A percentile compares a stretch with the other conserved stretches of the same genome.
These are phyloP conservation scores for Pelodytes ibericus DNA, from an alignment of 2,797 vertebrate species.

Conservation along the genomic window DNA sequence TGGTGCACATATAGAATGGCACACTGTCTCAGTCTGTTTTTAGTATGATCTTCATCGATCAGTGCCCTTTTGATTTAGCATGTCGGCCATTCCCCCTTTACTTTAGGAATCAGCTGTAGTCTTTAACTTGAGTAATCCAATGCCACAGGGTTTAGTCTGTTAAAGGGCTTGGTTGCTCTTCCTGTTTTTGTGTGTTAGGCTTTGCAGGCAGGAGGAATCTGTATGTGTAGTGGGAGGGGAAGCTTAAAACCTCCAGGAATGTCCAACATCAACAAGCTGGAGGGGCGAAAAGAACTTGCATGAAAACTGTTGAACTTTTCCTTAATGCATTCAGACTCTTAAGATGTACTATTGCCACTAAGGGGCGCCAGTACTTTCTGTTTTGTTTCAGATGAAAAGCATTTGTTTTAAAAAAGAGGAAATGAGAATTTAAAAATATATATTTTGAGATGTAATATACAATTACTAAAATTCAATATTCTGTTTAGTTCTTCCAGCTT, in stretches of 20 bases:
- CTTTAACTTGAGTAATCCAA: conserved; percentile 25
- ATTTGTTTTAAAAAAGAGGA: no score
- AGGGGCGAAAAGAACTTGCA: conserved; percentile 44
- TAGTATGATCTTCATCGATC: no score
- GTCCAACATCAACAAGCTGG: conserved; percentile 68
- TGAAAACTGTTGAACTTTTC: conserved; percentile 22
- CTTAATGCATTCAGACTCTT: not conserved
- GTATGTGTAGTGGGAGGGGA: conserved; percentile 67
- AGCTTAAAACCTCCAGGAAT: conserved; percentile 82
- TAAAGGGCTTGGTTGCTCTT: conserved; percentile 43
- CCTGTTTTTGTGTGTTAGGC: conserved; percentile 33
- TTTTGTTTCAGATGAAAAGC: conserved; percentile 4
- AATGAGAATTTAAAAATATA: no score
- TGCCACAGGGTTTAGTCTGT: not conserved
- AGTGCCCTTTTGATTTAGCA: no score
- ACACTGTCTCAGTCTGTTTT: no score
- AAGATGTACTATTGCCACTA: no score
- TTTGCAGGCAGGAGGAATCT: conserved; percentile 28
- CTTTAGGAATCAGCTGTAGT: not conserved
- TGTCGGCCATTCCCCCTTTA: no score
- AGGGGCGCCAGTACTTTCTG: conserved; percentile 49
- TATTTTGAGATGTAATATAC: no score
- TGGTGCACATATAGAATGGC: no score
- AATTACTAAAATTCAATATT: no score
- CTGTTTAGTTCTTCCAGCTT: no score